Percentiles rank a stretch among this genome's conserved stretches.
These are phyloP conservation scores for Onychomys leucogaster DNA, from an alignment of 2,797 vertebrate species.

Conservation along the genomic window DNA sequence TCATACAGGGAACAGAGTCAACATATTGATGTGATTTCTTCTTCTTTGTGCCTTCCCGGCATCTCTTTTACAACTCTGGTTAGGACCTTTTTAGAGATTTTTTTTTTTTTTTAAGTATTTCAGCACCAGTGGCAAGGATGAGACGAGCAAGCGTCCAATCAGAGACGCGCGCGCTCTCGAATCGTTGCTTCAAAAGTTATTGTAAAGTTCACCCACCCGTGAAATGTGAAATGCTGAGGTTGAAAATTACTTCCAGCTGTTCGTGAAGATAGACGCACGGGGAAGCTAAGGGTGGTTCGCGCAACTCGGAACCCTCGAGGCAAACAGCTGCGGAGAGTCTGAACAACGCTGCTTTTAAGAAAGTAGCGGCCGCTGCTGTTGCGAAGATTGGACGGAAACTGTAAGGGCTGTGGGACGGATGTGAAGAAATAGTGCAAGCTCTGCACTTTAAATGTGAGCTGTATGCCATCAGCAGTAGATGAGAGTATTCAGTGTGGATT, in stretches of 20 bases:
- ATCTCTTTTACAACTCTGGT: conserved; percentile 12
- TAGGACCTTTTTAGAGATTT: conserved; percentile 31
- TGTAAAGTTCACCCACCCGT: conserved; percentile 68
- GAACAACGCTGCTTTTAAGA: conserved; percentile 52
- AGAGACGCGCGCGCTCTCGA: conserved; percentile 48
- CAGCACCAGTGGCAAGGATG: conserved; percentile 47
- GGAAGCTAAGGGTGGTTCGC: background rate
- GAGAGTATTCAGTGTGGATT: background rate
- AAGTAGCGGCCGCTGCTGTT: background rate
- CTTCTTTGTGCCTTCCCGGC: background rate
- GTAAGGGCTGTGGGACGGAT: background rate
- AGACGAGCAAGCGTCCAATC: conserved; percentile 47
- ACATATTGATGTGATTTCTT: background rate
- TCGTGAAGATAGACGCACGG: conserved; percentile 13
- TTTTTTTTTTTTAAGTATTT: conserved; percentile 68
- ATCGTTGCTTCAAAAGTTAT: conserved; percentile 64
- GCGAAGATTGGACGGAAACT: background rate
- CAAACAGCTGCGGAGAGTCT: conserved; percentile 44
- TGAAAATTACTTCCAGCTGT: conserved; percentile 80
- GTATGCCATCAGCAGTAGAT: background rate
- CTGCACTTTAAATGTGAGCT: background rate
- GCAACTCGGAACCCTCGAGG: conserved; percentile 46
- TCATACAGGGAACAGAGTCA: background rate
- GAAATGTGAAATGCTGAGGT: conserved; percentile 69
- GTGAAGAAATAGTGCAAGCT: background rate